Percentiles rank a stretch among this genome's conserved stretches.
phyloP scores from a whole-genome alignment of 2,113 vertebrate species.

The Notiomystis cincta region DNA sequence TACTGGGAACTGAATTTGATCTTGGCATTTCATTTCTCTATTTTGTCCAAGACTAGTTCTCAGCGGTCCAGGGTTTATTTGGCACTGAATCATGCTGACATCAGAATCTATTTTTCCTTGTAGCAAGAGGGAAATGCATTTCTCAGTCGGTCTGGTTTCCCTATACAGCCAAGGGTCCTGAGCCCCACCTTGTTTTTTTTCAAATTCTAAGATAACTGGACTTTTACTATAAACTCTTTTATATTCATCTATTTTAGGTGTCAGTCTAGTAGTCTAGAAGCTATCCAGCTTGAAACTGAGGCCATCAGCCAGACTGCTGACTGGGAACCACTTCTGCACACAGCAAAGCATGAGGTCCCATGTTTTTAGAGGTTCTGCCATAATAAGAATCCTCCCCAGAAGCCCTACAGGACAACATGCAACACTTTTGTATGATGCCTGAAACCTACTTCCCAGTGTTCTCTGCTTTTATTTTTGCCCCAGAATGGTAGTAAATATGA shows the following conservation, averaged over 20 bases:
- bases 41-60: neutral
- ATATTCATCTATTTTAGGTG: constrained; percentile 31
- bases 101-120: neutral
- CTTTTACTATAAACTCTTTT: neutral
- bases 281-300: neutral
- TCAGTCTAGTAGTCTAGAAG: constrained; percentile 21
- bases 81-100: neutral
- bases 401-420: neutral
- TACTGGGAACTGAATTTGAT: neutral
- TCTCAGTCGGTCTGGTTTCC: neutral
- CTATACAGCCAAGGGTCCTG: neutral
- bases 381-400: neutral
- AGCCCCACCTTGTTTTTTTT: neutral
- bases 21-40: neutral
- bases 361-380: neutral
- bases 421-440: neutral
- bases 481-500: neutral
- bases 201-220: neutral
- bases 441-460: neutral
- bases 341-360: neutral
- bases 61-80: neutral
- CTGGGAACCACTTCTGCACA: neutral
- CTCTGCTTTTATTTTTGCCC: neutral
- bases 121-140: neutral
- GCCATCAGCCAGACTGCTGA: neutral